A percentile compares a stretch with the other conserved stretches of the same genome.
Conservation (phyloP, 2,113 vertebrate species). For the Hippolais icterina region DNA sequence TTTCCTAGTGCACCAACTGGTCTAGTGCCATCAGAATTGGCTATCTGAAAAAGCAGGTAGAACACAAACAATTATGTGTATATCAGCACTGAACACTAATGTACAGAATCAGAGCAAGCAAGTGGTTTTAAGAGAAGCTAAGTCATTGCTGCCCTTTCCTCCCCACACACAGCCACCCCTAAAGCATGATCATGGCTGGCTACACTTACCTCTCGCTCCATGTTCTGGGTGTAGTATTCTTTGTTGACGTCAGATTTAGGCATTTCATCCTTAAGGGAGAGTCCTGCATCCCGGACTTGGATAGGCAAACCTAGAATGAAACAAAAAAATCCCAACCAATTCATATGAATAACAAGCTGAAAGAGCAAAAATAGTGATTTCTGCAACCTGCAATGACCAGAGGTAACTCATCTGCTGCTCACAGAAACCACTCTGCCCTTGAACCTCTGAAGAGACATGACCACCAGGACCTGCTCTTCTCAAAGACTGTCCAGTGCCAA, state of each 20-base stretch:
- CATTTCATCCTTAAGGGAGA: constrained; percentile 95
- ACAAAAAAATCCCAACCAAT: background rate
- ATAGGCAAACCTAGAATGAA: constrained; percentile 88
- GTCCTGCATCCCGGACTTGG: constrained; percentile 94
- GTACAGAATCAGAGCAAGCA: background rate
- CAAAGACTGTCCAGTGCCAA: background rate
- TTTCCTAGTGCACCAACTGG: constrained; percentile 92
- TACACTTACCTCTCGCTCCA: constrained; percentile 90
- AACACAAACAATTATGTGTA: background rate
- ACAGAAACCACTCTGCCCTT: background rate
- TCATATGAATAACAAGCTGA: background rate
- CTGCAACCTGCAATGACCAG: background rate
- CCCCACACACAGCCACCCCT: background rate
- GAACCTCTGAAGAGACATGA: background rate
- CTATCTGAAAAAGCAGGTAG: constrained; percentile 78
- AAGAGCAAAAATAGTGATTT: background rate
- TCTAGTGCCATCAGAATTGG: constrained; percentile 91
- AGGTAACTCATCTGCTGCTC: background rate
- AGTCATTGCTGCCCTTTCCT: background rate
- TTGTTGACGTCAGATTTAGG: constrained; percentile 98
- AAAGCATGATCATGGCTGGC: background rate
- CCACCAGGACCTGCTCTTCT: background rate
- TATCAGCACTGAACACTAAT: background rate
- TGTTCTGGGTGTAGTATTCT: constrained; percentile 98
- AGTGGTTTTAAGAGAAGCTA: background rate